A percentile compares a stretch with the other conserved stretches of the same genome.
phyloP scores from a whole-genome alignment of 30 jellyfish, hydroid and myxozoan genomes.

The Cassiopea andromeda region DNA sequence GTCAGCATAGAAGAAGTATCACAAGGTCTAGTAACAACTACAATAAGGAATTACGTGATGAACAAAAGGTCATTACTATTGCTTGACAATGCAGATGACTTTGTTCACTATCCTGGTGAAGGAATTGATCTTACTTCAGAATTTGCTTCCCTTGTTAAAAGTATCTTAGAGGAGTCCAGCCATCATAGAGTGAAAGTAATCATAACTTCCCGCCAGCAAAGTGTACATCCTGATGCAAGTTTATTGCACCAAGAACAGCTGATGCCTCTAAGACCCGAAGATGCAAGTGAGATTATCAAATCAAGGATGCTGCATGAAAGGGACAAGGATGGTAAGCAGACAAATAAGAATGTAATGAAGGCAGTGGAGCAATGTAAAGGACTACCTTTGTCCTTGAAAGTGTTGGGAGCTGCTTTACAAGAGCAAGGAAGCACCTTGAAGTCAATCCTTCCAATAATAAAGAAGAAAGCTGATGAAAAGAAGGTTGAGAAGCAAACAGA shows the following conservation, averaged over 20 bases:
- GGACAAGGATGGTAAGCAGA: neutral
- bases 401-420: constrained; percentile 40
- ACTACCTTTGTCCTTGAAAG: constrained; percentile 31
- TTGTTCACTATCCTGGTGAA: constrained; percentile 30
- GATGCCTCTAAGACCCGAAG: constrained; percentile 1
- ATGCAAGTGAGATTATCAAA: constrained; percentile 36
- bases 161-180: neutral
- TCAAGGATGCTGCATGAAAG: constrained; percentile 13
- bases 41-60: neutral
- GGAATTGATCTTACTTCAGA: constrained; percentile 32
- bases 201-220: constrained; percentile 37
- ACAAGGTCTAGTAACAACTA: neutral
- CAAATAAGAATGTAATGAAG: neutral
- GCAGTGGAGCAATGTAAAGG: constrained; percentile 35
- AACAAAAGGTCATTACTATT: neutral
- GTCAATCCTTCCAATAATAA: constrained; percentile 14
- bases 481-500: constrained; percentile 6
- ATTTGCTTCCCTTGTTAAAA: constrained; percentile 31
- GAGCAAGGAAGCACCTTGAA: constrained; percentile 30
- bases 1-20: constrained; percentile 65
- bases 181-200: constrained; percentile 16
- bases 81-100: constrained; percentile 68
- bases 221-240: constrained; percentile 19
- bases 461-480: constrained; percentile 33
- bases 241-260: constrained; percentile 51